Evolutionary conservation across 30 jellyfish, hydroid and myxozoan species (phyloP), one percentile per base, ranked within the genome.

Genomic region (Aurelia coerulea): DNA sequence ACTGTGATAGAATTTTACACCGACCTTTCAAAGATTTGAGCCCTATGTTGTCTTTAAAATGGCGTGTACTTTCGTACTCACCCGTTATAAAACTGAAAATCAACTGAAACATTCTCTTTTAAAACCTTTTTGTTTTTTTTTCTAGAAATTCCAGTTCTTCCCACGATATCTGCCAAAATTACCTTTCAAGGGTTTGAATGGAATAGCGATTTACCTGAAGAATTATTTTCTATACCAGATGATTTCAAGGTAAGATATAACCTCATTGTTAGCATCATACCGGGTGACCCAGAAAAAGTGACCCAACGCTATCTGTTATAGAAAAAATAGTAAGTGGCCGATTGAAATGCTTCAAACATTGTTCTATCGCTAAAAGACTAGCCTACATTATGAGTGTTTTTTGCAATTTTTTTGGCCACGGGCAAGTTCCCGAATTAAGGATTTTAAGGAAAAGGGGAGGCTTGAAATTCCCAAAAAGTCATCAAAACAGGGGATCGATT

Each of bases 141-240:
- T 76, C 14, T 73, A 94, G 98, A 94, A 81, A 83, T 94, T 15
- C 98, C 98, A 11, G 97, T 94, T 37, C 89, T 94, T 2, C 98
- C 98, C 3, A 94, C 98, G n/a, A 86, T 94, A 56, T 91, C 95
- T 33, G 98, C 98, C 17, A 87, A 85, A 79, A 81, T 94, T 29
- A 83, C 98, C 10, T 94, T 94, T 69, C 97, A 94, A 79, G 97
- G 83, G 1, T 94, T 94, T 65, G 89, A 53, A 17, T 94, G 97
- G 94, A 8, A 62, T 74, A 34, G 33, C 19, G 79, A 79, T 32
- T 46, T 88, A 32, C 81, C 78, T 5, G 96, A 88, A 6, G 17
- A 76, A 19, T 68, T 73, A 9, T 88, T 88, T 52, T 69, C 49
- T 6, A 79, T 88, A 23, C 96, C 96, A 41, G 96, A 70, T 17